These are phyloP conservation scores for Echinops telfairi DNA, from an alignment of 2,113 vertebrate genomes.

Conservation along the genomic window DNA sequence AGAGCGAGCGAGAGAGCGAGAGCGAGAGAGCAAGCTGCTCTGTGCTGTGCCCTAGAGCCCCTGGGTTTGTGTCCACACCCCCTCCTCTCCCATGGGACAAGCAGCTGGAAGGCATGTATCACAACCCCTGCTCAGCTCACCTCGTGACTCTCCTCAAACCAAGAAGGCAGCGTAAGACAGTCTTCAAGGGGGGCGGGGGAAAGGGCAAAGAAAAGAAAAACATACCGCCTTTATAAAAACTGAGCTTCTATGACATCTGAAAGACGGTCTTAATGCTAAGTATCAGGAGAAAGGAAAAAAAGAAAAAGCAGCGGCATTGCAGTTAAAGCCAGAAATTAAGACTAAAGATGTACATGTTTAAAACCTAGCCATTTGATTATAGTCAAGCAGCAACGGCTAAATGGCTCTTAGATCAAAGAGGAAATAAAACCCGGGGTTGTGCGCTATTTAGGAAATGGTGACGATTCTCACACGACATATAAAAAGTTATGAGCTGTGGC, in stretches of 20 bases:
- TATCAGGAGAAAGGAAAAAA: not conserved
- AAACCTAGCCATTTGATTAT: constrained; percentile 15
- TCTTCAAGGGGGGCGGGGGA: not conserved
- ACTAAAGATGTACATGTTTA: constrained; percentile 17
- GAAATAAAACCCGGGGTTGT: constrained; percentile 64
- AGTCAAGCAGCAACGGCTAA: constrained; percentile 51
- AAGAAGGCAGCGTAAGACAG: not conserved
- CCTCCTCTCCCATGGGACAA: not conserved
- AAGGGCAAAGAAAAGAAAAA: not conserved
- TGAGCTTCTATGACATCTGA: not conserved
- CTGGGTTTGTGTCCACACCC: not conserved
- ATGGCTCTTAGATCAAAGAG: constrained; percentile 56
- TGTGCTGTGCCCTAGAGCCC: not conserved
- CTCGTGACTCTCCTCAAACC: not conserved
- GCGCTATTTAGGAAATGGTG: constrained; percentile 61
- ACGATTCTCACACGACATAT: constrained; percentile 22
- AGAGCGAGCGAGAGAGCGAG: no score
- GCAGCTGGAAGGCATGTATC: fast-evolving
- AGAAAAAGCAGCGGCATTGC: not conserved
- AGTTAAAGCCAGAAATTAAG: constrained; percentile 27
- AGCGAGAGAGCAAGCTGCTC: not conserved
- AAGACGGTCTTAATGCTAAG: constrained; percentile 15
- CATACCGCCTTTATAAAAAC: not conserved
- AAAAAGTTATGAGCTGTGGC: constrained; percentile 74
- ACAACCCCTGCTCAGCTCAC: not conserved